Evolutionary conservation across 2,888 invertebrate species (phyloP), one percentile per base, ranked within the genome.

Genomic region (Cetonia aurata): DNA sequence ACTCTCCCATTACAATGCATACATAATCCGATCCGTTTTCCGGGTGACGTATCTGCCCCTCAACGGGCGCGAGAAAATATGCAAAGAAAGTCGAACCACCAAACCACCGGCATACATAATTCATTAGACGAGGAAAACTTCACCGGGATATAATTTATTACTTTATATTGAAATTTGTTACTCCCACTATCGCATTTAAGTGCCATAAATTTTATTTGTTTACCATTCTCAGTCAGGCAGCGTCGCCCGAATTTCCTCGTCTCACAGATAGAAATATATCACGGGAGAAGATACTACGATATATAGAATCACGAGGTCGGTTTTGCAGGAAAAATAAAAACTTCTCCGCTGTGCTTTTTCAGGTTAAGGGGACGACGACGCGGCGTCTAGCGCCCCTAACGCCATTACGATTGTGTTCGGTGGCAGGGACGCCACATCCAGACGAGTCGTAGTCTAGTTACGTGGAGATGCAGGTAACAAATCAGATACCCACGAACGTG

Each of bases 141-240:
- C 46, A 42, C 25, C 3, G 17, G 44, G 59, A 59, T 59, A 60
- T 60, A 60, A 60, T 60, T 60, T 60, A 60, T 60, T 60, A 60
- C 59, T 44, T 25, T 46, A 46, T 60, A 60, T 60, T 60, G 59
- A 60, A 60, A 60, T 60, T 60, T 60, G 59, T 60, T 60, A 25
- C 44, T 46, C 59, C 25, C 9, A 52, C 19, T 25, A 60, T 19
- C 46, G 31, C 6, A 25, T 37, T 9, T 55, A 55, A 46, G 12
- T 13, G 59, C 31, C 44, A 60, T 60, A 60, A 60, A 60, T 60
- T 60, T 25, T 46, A 60, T 25, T 46, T 60, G 59, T 60, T 60
- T 60, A 60, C 59, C 19, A 60, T 25, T 31, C 25, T n/a, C 1
- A 12, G 4, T n/a, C 0, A 12, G 4, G 55, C 8, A 31, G 31